Base-by-base conservation (phyloP, 2,888 invertebrate species). In the Drosophila maculinotata region DNA sequence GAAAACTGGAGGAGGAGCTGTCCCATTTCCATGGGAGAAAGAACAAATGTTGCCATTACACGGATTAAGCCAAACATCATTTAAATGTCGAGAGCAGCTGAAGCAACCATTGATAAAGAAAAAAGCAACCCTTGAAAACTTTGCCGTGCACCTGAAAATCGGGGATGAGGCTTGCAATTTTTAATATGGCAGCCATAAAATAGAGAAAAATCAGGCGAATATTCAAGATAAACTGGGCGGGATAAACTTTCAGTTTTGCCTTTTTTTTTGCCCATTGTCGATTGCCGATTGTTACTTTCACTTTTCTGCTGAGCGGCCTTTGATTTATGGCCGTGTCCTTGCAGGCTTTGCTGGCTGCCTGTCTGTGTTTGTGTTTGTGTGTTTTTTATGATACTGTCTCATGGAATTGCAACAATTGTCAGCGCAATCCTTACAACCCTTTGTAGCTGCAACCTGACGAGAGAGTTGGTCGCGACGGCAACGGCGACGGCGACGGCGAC, bases 351-450 rank as follows among this genome's bases (percentile, higher is more conserved):
- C 26, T 20, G 28, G 8, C 41, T 33, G 14, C 10, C n/a, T 20
- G 39, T 10, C 7, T 26, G 26, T 33, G 14, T 31, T 31, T 35
- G 23, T 35, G 41, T 57, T 2, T 28, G 31, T 36, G 31, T 31
- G 9, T 64, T 67, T 82, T 83, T 86, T 80, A 88, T 28, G 81
- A 64, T 57, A 20, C 63, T 53, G 52, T 63, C 64, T 63, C 74
- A 70, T 68, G 79, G 54, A 84, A 87, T 87, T 56, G 83, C 87
- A 84, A 84, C 86, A 84, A 84, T 87, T 87, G 85, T 66, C 79
- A 67, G 52, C 63, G 51, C 69, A 76, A 78, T 66, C 68, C 85
- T 78, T 81, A 47, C 82, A 85, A 85, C 84, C 84, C 84, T 85
- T 85, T 87, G 85, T 68, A 59, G 20, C 76, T 68, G 62, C 64